These are phyloP conservation scores for Nipponia nippon DNA, from an alignment of 2,113 vertebrate species.

Conservation along the genomic window DNA sequence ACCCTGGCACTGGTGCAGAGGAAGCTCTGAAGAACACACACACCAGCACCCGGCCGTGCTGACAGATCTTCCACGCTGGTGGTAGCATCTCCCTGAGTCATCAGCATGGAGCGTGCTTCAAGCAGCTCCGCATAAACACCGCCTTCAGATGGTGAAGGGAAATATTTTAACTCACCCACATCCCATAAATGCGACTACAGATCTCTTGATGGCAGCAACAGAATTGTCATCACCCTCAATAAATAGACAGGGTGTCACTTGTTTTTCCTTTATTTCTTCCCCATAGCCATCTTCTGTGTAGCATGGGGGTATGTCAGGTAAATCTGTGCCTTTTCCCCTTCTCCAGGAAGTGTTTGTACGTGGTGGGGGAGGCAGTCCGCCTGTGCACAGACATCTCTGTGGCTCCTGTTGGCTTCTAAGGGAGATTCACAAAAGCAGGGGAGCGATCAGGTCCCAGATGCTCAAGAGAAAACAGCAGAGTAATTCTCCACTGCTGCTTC, in stretches of 20 bases:
- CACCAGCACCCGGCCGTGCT: rapidly evolving
- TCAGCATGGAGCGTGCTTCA: neutral
- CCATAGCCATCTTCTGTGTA: neutral
- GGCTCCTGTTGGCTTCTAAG: neutral
- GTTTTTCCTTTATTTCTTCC: neutral
- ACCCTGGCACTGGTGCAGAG: neutral
- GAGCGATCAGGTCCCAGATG: neutral
- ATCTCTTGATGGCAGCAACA: conserved; percentile 12
- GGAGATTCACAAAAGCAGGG: neutral
- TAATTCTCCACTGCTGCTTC: conserved; percentile 4
- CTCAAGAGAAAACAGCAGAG: neutral
- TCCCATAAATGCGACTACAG: neutral
- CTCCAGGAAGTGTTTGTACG: neutral
- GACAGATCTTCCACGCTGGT: neutral
- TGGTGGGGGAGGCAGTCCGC: neutral
- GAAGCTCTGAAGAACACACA: neutral
- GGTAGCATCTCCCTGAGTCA: neutral
- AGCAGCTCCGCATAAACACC: neutral
- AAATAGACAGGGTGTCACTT: conserved; percentile 5
- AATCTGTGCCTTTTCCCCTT: neutral
- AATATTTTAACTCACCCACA: conserved; percentile 31
- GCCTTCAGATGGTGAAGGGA: neutral
- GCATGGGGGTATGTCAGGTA: neutral
- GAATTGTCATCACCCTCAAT: neutral
- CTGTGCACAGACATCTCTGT: neutral